These are phyloP conservation scores for Pangasius macronema DNA, from an alignment of 2,797 vertebrate genomes.

Conservation along the genomic window DNA sequence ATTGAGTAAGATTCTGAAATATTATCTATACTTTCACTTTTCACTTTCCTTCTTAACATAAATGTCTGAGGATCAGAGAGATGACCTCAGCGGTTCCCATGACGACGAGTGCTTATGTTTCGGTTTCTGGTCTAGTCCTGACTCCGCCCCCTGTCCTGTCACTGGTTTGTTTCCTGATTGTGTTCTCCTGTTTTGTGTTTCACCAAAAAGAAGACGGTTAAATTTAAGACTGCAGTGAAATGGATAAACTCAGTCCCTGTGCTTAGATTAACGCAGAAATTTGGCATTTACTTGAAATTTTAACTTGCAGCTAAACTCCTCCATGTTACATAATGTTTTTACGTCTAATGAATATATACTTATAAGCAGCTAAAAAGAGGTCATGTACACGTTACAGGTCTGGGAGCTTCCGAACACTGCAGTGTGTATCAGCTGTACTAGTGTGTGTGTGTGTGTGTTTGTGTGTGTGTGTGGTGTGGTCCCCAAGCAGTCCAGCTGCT, in stretches of 20 bases:
- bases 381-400: not conserved
- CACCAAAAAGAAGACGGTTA: not conserved
- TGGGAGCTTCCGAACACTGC: not conserved
- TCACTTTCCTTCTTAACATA: not conserved
- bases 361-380: not conserved
- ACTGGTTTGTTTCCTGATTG: not conserved
- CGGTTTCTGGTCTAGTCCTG: not conserved
- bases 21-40: not conserved
- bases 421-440: not conserved
- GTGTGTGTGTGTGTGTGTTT: not conserved
- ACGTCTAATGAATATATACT: not conserved
- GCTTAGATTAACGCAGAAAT: not conserved
- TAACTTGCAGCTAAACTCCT: not conserved
- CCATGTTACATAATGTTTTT: not conserved
- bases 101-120: not conserved
- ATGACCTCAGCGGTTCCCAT: not conserved
- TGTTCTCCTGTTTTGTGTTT: not conserved
- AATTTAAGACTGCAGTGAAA: not conserved
- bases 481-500: conserved; percentile 1
- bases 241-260: not conserved
- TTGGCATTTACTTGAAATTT: not conserved
- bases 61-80: not conserved
- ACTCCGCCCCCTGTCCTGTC: not conserved
- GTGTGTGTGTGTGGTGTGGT: not conserved
- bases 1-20: not conserved